Evolutionary conservation across 2,888 invertebrate genomes (phyloP).

Genomic region (Hirtodrosophila trivittata): DNA sequence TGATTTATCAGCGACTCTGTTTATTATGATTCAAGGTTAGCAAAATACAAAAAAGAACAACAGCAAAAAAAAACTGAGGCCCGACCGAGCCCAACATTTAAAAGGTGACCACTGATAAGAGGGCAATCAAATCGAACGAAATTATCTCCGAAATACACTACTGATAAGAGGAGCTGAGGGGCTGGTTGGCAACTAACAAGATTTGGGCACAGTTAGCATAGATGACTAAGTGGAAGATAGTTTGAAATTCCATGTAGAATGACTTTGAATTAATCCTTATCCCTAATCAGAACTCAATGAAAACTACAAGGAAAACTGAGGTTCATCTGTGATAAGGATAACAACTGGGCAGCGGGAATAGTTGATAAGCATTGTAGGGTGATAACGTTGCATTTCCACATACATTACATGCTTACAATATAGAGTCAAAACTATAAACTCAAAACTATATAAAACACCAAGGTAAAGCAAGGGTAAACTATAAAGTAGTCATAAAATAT

Average conservation of each 20-base stretch:
- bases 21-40: conserved; percentile 67
- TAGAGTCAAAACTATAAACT: too few relatives aligned
- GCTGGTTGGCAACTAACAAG: conserved; percentile 44
- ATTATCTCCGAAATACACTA: conserved; percentile 37
- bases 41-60: conserved; percentile 27
- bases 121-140: conserved; percentile 18
- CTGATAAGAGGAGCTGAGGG: conserved; percentile 40
- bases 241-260: background rate
- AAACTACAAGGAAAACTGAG: too few relatives aligned
- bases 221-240: background rate
- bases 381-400: too few relatives aligned
- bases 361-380: too few relatives aligned
- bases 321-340: too few relatives aligned
- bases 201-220: background rate
- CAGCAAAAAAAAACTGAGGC: conserved; percentile 21
- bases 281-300: background rate
- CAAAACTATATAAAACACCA: too few relatives aligned
- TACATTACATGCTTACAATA: too few relatives aligned
- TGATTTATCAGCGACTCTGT: conserved; percentile 46
- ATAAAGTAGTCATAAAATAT: too few relatives aligned
- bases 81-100: conserved; percentile 33
- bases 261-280: background rate
- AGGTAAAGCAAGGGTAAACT: too few relatives aligned
- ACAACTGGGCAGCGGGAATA: too few relatives aligned
- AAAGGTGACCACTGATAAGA: conserved; percentile 55